Evolutionary conservation across 2,888 invertebrate genomes (phyloP), one percentile per base, ranked within the genome.

Genomic region (Periphyllus acericola): DNA sequence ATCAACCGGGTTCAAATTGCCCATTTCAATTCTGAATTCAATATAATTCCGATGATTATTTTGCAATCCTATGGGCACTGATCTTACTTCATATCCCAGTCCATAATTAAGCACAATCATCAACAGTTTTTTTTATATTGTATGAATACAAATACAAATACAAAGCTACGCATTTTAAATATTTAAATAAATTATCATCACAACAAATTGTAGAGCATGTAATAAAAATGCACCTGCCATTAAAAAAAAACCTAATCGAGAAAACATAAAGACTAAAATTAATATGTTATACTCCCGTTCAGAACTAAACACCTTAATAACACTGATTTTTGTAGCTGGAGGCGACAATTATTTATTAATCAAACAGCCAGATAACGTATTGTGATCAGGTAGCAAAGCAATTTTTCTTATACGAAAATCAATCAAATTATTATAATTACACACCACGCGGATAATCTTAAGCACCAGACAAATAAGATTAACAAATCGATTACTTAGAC

Each of bases 341-440:
- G 25, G 66, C 60, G n/a, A 74, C 17, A 34, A 32, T 75, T 46
- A 76, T 66, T 66, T 19, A 66, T 76, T 84, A 75, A 75, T 75
- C 17, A 40, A 75, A 76, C 60, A 29, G 4, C 25, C 8, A 21
- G 6, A 25, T 14, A 5, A n/a, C 66, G 66, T 25, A 25, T 74
- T 8, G 11, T 74, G 5, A 75, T n/a, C 14, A 66, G 75, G 40
- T 55, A 29, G 36, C 36, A 32, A 36, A 21, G 6, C 19, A 0
- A 6, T 83, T 40, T 52, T 72, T 68, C 17, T 52, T 36, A 17
- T 32, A 34, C 72, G 21, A n/a, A 72, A 60, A 40, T 83, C n/a
- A 29, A 74, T 83, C n/a, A 34, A 32, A 36, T 83, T 83, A 36
- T 83, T 83, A 40, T 60, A 60, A 75, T 60, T 40, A 11, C n/a